These are phyloP conservation scores for Microctenopoma stevenorrisi DNA, from an alignment of 2,797 vertebrate genomes.

Conservation along the genomic window DNA sequence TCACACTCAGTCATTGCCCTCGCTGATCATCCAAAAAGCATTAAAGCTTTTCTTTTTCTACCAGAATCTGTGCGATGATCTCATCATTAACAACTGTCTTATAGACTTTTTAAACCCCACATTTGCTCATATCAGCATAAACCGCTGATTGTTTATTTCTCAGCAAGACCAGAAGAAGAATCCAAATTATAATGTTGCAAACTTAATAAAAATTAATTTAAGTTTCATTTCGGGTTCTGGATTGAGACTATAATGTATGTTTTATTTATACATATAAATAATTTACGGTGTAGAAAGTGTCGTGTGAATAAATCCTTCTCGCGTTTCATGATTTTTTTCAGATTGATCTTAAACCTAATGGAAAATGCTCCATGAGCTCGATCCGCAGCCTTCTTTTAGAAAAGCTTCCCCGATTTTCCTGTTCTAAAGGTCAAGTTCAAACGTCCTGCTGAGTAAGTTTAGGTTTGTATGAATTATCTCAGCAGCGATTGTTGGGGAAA, in stretches of 20 bases:
- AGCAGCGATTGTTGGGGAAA: not conserved
- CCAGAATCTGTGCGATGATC: not conserved
- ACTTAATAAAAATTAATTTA: not conserved
- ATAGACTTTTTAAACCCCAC: not conserved
- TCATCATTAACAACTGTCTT: not conserved
- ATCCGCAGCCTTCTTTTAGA: not conserved
- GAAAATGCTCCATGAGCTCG: not conserved
- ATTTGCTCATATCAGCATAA: not conserved
- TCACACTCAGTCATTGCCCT: not conserved
- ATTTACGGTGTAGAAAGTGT: not conserved
- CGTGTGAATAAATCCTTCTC: not conserved
- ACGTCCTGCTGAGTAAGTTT: not conserved
- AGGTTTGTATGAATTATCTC: not conserved
- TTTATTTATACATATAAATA: not conserved
- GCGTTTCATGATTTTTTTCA: not conserved
- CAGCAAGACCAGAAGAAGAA: not conserved
- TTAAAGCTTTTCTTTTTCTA: not conserved
- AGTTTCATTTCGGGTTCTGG: not conserved
- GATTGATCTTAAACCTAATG: not conserved
- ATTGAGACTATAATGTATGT: not conserved
- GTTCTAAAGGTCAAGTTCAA: not conserved
- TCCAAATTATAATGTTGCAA: not conserved
- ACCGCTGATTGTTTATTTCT: not conserved
- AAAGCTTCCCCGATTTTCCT: not conserved
- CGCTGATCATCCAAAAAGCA: not conserved